A percentile compares a stretch with the other conserved stretches of the same genome.
Conservation (phyloP, 2,797 vertebrate species). For the Onychomys leucogaster region DNA sequence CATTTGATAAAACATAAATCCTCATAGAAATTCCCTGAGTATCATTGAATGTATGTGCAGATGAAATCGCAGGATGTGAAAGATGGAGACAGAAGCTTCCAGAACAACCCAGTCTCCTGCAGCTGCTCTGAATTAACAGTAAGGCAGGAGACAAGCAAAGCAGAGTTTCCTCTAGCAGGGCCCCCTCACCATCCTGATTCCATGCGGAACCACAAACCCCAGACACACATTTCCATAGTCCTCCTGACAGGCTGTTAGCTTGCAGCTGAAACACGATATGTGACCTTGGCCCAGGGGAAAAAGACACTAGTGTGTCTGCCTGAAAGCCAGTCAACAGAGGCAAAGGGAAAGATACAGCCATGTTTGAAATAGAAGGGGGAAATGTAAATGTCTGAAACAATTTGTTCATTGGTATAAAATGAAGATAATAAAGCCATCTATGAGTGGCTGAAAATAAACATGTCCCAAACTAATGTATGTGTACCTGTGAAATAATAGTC, state of each 20-base stretch:
- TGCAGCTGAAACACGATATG: slow-evolving; percentile 69
- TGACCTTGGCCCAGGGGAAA: slow-evolving; percentile 59
- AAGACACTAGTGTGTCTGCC: slow-evolving; percentile 47
- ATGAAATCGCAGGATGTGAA: slow-evolving; percentile 21
- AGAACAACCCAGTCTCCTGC: neutral
- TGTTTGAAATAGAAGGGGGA: slow-evolving; percentile 57
- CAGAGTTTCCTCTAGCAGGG: slow-evolving; percentile 48
- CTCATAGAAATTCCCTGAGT: slow-evolving; percentile 47
- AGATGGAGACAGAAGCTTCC: neutral
- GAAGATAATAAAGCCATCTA: slow-evolving; percentile 47
- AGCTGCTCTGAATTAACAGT: slow-evolving; percentile 72
- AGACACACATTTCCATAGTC: slow-evolving; percentile 69
- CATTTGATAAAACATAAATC: slow-evolving; percentile 41
- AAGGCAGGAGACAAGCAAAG: slow-evolving; percentile 41
- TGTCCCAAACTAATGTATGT: slow-evolving; percentile 41
- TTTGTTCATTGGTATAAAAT: slow-evolving; percentile 23
- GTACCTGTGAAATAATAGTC: slow-evolving; percentile 1
- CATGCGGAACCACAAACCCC: slow-evolving; percentile 52
- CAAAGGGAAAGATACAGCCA: slow-evolving; percentile 15
- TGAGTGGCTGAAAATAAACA: slow-evolving; percentile 24
- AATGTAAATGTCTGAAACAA: slow-evolving; percentile 45
- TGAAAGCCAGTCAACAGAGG: slow-evolving; percentile 66
- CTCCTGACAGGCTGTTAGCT: slow-evolving; percentile 76
- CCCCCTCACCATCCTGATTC: slow-evolving; percentile 50
- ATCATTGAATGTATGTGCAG: neutral